Percentiles rank a stretch among this genome's conserved stretches.
These are phyloP conservation scores for Halichondria panicea DNA, from an alignment of 37 sponge, comb jelly and placozoan genomes.

Conservation along the genomic window DNA sequence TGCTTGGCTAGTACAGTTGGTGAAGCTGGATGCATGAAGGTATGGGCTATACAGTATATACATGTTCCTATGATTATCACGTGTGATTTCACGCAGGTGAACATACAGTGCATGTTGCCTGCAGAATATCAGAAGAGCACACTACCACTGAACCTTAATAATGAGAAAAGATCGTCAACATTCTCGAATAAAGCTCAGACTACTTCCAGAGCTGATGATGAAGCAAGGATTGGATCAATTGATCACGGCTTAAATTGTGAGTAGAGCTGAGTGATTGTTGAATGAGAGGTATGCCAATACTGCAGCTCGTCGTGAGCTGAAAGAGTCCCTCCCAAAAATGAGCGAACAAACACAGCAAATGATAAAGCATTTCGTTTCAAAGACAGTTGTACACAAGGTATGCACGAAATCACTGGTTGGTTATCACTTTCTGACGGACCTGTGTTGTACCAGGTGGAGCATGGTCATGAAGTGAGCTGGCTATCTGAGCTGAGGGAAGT, in stretches of 20 bases:
- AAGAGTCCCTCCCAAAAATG: constrained; percentile 2
- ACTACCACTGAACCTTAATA: too few relatives aligned
- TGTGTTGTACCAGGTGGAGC: constrained; percentile 60
- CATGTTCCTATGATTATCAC: too few relatives aligned
- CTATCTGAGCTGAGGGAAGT: constrained; percentile 85
- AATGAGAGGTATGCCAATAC: too few relatives aligned
- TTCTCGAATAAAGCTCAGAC: too few relatives aligned
- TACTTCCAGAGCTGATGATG: too few relatives aligned
- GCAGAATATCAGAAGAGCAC: neutral
- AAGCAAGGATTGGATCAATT: too few relatives aligned
- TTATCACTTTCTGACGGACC: neutral
- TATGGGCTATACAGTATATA: neutral
- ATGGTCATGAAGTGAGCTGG: constrained; percentile 81
- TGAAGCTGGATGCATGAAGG: constrained; percentile 23
- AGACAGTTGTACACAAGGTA: constrained; percentile 57
- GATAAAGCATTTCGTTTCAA: constrained; percentile 32
- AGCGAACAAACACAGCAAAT: constrained; percentile 13
- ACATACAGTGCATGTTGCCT: neutral
- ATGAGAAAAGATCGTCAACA: too few relatives aligned
- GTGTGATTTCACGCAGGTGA: too few relatives aligned
- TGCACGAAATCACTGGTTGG: neutral
- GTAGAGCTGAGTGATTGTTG: too few relatives aligned
- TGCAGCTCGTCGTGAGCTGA: too few relatives aligned
- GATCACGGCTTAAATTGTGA: too few relatives aligned
- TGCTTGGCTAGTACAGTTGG: constrained; percentile 38